Base-by-base conservation (phyloP, 2,888 invertebrate genomes). In the Fragum sueziense region DNA sequence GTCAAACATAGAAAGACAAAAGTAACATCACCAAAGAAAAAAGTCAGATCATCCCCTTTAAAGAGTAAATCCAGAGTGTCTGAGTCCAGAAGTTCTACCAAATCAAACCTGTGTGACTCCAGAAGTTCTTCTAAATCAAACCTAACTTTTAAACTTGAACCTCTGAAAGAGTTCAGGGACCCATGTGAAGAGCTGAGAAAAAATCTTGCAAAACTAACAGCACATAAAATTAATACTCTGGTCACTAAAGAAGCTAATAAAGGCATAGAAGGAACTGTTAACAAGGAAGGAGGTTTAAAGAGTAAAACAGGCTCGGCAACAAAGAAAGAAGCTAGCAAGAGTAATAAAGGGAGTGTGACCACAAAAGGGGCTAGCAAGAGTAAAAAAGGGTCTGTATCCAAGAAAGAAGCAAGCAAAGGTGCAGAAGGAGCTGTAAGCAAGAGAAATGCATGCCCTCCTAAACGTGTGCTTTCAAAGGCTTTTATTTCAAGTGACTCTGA, bases 131-230 rank as follows among this genome's bases (percentile, higher is more conserved):
- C 52, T n/a, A 41, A 47, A 62, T 25, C 62, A 25, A 65, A 33
- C 59, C 31, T 47, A 22, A 47, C 51, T 29, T 47, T 72, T 11
- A 25, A 59, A 14, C 65, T 41, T 65, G 41, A 65, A 25, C 25
- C 7, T 25, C 41, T 65, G 22, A 9, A 33, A 37, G 51, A 62
- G n/a, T 29, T 69, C 33, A 59, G 27, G 37, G 74, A 74, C 41
- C 70, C 70, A 29, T 61, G 69, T 29, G 69, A 61, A 25, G 73
- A 61, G 29, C 31, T 78, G 54, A 61, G 70, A 57, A 69, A 70
- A 6, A 73, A 52, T 41, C 34, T 75, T 17, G 61, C 61, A 51
- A 70, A 70, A 37, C 22, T 75, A 17, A 65, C 70, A 47, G 70
- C 59, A 29, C 52, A 75, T 34, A 47, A 75, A 17, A 41, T 62